Percentiles rank a stretch among this genome's conserved stretches.
phyloP scores from a whole-genome alignment of 2,888 invertebrate species.

The Microplitis deprimator region DNA sequence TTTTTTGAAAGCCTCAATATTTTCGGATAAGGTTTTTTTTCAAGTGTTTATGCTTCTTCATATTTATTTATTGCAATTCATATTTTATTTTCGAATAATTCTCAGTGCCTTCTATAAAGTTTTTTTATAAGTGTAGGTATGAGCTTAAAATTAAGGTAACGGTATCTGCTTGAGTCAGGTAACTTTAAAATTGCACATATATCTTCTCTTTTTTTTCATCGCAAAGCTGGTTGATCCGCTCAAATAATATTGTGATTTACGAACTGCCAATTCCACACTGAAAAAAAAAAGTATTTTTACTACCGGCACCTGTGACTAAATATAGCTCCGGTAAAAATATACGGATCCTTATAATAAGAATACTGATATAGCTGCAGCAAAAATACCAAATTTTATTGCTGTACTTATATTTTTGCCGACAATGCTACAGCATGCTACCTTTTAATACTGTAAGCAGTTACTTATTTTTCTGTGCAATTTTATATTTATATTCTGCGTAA shows the following conservation, averaged over 20 bases:
- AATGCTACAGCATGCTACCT: neutral
- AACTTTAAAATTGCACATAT: neutral
- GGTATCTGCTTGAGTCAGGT: neutral
- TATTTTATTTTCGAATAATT: neutral
- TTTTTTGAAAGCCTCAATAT: too few relatives aligned
- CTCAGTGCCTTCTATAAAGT: neutral
- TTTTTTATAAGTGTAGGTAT: neutral
- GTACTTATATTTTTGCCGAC: neutral
- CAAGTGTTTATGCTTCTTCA: too few relatives aligned
- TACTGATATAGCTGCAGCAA: neutral
- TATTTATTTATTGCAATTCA: neutral
- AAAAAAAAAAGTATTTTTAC: constrained; percentile 1
- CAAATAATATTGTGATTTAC: neutral
- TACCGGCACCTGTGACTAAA: neutral
- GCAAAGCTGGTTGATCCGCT: neutral
- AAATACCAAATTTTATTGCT: neutral
- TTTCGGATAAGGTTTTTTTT: too few relatives aligned
- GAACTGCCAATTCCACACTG: neutral
- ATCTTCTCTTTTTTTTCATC: neutral
- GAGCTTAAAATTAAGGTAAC: neutral
- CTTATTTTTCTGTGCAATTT: neutral
- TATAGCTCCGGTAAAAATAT: neutral
- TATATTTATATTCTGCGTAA: too few relatives aligned
- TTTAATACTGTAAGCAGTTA: neutral
- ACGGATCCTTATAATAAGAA: neutral